Conservation (phyloP, 53 echinoderm and acorn worm species). For the Antedon mediterranea region DNA sequence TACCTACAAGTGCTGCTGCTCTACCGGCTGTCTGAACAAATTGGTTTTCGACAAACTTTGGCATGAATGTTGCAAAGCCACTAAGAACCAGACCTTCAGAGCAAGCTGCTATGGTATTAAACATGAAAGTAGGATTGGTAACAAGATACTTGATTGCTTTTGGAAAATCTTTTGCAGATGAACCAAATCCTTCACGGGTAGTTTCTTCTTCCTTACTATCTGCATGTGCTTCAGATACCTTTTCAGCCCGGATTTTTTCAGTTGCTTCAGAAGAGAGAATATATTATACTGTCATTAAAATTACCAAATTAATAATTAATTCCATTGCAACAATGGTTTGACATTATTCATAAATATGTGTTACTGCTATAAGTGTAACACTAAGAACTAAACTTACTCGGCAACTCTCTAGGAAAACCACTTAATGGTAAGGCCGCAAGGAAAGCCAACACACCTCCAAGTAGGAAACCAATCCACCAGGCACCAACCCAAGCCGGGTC, state of each 20-base stretch:
- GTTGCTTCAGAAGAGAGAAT: conserved; percentile 16
- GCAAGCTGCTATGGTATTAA: conserved; percentile 10
- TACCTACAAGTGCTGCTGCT: conserved; percentile 55
- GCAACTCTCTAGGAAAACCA: conserved; percentile 41
- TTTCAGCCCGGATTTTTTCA: conserved; percentile 38
- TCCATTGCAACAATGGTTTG: too few relatives aligned
- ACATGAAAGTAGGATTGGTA: conserved; percentile 46
- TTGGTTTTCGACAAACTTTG: conserved; percentile 48
- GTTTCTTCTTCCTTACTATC: conserved; percentile 19
- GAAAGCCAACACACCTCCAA: conserved; percentile 15
- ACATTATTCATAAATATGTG: too few relatives aligned
- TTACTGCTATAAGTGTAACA: too few relatives aligned
- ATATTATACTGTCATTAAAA: too few relatives aligned
- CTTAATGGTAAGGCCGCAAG: conserved; percentile 33
- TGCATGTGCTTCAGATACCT: conserved; percentile 41
- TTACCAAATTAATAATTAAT: too few relatives aligned
- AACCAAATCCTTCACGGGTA: conserved; percentile 28
- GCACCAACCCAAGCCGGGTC: conserved; percentile 66
- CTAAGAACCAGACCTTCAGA: conserved; percentile 25
- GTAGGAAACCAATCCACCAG: conserved; percentile 60
- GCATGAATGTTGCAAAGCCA: conserved; percentile 46
- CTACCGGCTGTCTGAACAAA: conserved; percentile 48
- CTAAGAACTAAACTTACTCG: conserved; percentile 18
- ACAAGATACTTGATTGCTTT: conserved; percentile 27
- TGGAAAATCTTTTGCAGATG: conserved; percentile 24